Evolutionary conservation across 1,140 invertebrate genomes (phyloP), one percentile per base, ranked within the genome.

Genomic region (Drosophila kohkoa): DNA sequence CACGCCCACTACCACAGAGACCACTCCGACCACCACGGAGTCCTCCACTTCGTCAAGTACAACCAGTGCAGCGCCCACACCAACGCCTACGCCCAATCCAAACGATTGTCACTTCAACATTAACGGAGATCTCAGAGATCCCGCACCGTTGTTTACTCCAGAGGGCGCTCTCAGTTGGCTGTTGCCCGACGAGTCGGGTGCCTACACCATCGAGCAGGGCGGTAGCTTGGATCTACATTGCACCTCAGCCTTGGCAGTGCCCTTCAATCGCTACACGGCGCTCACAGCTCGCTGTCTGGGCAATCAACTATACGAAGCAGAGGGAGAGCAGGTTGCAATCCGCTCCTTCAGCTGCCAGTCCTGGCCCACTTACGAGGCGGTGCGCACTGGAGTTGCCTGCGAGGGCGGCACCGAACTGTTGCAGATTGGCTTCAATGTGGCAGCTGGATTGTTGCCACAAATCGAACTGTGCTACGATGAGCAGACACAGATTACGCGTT

Each of bases 371-470:
- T 89, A 92, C 51, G 82, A 74, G 5, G 92, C 92, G 0, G 10
- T 67, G 8, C 83, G 88, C 7, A 74, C 75, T 0, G 77, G 75
- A 5, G 16, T 59, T 1, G 28, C 64, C 0, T 93, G 92, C 41
- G 30, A 43, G 1, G 80, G 80, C 4, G 86, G 77, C 38, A 79
- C 83, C 1, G 78, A 79, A 7, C 59, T 91, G 3, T 38, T 90
- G 2, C 69, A 90, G 16, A 79, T 92, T 30, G 90, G 90, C 7
- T 92, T 92, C 35, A 59, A 82, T 38, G 79, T 90, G 20, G 79
- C 77, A 1, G 75, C 71, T 16, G 81, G 90, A 3, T 60, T 90
- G 5, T 13, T 92, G 1, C 45, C 60, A 3, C 91, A 88, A 2
- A 38, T 89, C n/a, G 72, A 77, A 13, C 38, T 91, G 1, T 92